Evolutionary conservation across 2,888 invertebrate genomes (phyloP).

Genomic region (Drosophila birchii): DNA sequence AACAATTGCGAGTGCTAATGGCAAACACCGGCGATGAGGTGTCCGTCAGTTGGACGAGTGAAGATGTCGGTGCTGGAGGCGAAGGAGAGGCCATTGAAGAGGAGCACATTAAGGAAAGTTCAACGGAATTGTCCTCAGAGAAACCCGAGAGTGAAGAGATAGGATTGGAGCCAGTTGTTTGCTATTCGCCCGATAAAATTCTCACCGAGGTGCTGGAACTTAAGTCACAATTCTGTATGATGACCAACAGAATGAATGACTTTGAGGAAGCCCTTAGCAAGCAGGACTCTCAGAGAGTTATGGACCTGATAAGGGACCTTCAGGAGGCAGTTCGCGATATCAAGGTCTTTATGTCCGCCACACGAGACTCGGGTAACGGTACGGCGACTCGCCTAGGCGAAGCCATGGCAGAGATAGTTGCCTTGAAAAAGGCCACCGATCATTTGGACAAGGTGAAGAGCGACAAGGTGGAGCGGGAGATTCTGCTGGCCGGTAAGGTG

Average conservation of each 20-base stretch:
- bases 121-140: constrained; percentile 51
- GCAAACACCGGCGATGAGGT: constrained; percentile 46
- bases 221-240: constrained; percentile 74
- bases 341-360: constrained; percentile 37
- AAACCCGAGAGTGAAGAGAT: constrained; percentile 59
- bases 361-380: constrained; percentile 54
- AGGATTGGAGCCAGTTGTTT: constrained; percentile 67
- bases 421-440: constrained; percentile 54
- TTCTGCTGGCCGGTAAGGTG: constrained; percentile 90
- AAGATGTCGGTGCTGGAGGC: constrained; percentile 46
- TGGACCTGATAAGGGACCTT: constrained; percentile 62
- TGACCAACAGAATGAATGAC: constrained; percentile 80
- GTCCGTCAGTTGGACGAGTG: constrained; percentile 65
- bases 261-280: constrained; percentile 71
- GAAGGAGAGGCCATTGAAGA: constrained; percentile 42
- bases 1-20: constrained; percentile 61
- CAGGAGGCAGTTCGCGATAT: constrained; percentile 65
- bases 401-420: constrained; percentile 40
- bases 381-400: constrained; percentile 42
- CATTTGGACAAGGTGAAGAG: constrained; percentile 88
- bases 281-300: constrained; percentile 69
- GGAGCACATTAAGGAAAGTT: constrained; percentile 24
- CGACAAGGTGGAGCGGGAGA: constrained; percentile 89
- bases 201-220: constrained; percentile 76
- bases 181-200: constrained; percentile 75